phyloP scores from a whole-genome alignment of 2,797 vertebrate genomes.

The Paguma larvata region DNA sequence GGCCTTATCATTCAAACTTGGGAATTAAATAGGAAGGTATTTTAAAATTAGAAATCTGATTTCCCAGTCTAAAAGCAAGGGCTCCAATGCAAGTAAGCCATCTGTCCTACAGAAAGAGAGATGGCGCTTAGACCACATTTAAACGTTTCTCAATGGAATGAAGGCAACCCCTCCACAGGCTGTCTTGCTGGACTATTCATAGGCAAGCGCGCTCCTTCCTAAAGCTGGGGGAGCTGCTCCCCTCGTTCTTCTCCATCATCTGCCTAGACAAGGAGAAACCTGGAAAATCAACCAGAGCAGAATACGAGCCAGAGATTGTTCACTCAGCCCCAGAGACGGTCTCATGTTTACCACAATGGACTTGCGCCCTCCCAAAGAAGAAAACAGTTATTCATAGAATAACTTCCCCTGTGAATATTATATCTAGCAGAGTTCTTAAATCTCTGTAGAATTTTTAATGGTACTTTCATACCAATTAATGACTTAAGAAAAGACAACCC shows the following conservation, averaged over 20 bases:
- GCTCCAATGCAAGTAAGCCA: background rate
- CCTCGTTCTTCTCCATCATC: background rate
- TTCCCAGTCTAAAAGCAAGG: background rate
- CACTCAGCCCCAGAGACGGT: background rate
- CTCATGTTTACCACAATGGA: background rate
- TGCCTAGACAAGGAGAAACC: background rate
- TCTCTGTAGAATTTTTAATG: conserved; percentile 53
- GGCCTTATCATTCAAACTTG: background rate
- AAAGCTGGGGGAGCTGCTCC: background rate
- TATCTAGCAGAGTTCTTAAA: conserved; percentile 63
- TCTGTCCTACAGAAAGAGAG: background rate
- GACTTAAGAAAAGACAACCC: conserved; percentile 29
- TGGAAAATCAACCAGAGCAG: background rate
- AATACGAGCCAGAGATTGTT: background rate
- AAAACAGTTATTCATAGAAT: background rate
- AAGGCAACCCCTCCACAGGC: background rate
- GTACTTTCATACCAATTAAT: conserved; percentile 50
- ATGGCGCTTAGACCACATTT: background rate
- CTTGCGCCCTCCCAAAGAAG: background rate
- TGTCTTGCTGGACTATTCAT: background rate
- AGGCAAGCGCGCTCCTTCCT: background rate
- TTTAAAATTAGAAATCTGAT: conserved; percentile 20
- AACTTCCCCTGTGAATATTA: conserved; percentile 17
- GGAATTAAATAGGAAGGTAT: background rate
- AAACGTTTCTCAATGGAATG: conserved; percentile 28